Evolutionary conservation across 1,140 invertebrate species (phyloP).

Genomic region (Diploscapter pachys): DNA sequence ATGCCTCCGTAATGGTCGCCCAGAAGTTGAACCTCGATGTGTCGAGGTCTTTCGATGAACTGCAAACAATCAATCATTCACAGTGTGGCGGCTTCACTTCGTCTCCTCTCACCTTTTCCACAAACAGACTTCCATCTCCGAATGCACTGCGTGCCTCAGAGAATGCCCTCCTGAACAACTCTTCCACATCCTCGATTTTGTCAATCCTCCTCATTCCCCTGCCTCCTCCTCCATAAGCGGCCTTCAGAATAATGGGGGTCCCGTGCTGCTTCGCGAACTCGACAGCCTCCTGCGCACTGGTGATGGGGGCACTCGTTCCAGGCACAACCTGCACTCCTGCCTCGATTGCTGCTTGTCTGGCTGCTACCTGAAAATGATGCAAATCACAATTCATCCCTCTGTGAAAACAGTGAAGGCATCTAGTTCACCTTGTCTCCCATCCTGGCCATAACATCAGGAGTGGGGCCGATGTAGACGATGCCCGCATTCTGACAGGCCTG

Average conservation of each 20-base stretch:
- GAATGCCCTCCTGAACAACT: slow-evolving; percentile 82
- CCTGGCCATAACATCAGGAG: slow-evolving; percentile 82
- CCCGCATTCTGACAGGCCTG: slow-evolving; percentile 85
- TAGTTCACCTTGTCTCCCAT: slow-evolving; percentile 91
- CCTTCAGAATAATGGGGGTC: slow-evolving; percentile 96
- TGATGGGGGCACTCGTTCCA: slow-evolving; percentile 85
- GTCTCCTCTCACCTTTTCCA: slow-evolving; percentile 66
- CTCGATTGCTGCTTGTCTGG: not conserved
- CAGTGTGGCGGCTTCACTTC: too few relatives aligned
- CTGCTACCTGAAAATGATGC: slow-evolving; percentile 5
- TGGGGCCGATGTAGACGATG: slow-evolving; percentile 89
- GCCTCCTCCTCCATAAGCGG: slow-evolving; percentile 94
- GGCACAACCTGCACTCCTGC: slow-evolving; percentile 65
- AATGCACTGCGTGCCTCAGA: slow-evolving; percentile 92
- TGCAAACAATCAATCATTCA: slow-evolving; percentile 61
- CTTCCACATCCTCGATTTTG: slow-evolving; percentile 81
- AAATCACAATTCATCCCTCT: slow-evolving; percentile 73
- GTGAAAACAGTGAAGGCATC: slow-evolving; percentile 64
- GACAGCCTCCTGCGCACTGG: slow-evolving; percentile 77
- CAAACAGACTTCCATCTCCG: slow-evolving; percentile 97
- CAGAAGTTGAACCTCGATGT: slow-evolving; percentile 95
- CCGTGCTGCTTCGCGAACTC: slow-evolving; percentile 88
- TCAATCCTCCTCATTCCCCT: slow-evolving; percentile 95
- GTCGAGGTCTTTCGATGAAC: slow-evolving; percentile 91
- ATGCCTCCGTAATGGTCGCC: slow-evolving; percentile 89